Evolutionary conservation across 1,140 invertebrate genomes (phyloP).

Genomic region (Meloidogyne hapla): DNA sequence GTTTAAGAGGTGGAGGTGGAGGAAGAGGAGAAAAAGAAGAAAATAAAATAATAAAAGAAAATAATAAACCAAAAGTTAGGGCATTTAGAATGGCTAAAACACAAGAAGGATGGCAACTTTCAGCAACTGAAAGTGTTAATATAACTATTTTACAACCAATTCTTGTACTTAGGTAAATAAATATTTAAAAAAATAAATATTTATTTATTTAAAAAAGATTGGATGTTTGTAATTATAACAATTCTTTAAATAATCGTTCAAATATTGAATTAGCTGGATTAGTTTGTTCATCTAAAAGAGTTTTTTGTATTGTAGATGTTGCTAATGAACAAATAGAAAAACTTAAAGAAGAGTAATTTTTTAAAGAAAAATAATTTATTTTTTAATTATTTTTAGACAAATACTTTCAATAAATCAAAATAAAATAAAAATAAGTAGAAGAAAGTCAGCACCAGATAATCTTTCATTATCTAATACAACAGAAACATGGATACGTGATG

Average conservation of each 20-base stretch:
- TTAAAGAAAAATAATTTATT: constrained; percentile 30
- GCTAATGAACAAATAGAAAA: background rate
- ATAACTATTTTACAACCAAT: background rate
- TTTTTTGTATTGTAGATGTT: constrained; percentile 26
- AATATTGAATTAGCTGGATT: constrained; percentile 7
- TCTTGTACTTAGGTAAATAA: background rate
- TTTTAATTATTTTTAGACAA: constrained; percentile 11
- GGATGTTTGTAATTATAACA: background rate
- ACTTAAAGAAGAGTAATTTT: constrained; percentile 12
- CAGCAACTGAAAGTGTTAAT: background rate
- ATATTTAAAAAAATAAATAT: background rate
- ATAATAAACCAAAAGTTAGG: background rate
- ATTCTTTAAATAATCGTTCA: background rate
- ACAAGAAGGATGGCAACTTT: background rate
- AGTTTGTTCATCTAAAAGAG: constrained; percentile 1
- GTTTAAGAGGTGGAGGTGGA: constrained; percentile 65
- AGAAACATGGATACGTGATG: constrained; percentile 44
- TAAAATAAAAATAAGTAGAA: constrained; percentile 19
- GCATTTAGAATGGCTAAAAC: constrained; percentile 7
- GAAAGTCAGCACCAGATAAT: constrained; percentile 45
- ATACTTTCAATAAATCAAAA: background rate
- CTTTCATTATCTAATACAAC: constrained; percentile 15
- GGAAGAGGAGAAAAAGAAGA: background rate
- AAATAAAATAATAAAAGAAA: constrained; percentile 7
- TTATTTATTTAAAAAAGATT: background rate